Conservation (phyloP, 2,888 invertebrate genomes). For the Piscicola geometra region DNA sequence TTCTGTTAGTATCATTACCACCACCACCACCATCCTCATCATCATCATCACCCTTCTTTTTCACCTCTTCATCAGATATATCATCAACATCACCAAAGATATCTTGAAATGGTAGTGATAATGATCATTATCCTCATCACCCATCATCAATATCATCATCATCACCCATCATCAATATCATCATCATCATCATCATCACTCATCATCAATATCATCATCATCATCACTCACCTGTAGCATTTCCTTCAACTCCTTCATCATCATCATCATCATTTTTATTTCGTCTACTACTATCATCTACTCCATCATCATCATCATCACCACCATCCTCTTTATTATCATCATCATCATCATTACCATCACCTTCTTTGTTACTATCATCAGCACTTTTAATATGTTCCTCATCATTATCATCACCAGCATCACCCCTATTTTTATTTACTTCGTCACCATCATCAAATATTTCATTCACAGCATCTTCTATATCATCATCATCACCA, state of each 20-base stretch:
- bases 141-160: too few relatives aligned
- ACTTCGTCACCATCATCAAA: background rate
- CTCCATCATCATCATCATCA: background rate
- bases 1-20: background rate
- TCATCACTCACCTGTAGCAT: background rate
- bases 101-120: too few relatives aligned
- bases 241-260: background rate
- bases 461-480: background rate
- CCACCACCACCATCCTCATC: conserved; percentile 2
- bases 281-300: background rate
- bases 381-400: background rate
- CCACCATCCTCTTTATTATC: background rate
- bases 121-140: too few relatives aligned
- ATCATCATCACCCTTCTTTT: background rate
- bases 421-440: background rate
- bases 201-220: too few relatives aligned
- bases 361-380: background rate
- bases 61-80: too few relatives aligned
- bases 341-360: background rate
- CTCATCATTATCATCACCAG: background rate
- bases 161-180: too few relatives aligned
- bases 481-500: background rate
- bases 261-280: background rate
- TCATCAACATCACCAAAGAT: too few relatives aligned
- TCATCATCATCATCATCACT: too few relatives aligned